A percentile compares a stretch with the other conserved stretches of the same genome.
phyloP scores from a whole-genome alignment of 2,113 vertebrate species.

The Columbina picui region DNA sequence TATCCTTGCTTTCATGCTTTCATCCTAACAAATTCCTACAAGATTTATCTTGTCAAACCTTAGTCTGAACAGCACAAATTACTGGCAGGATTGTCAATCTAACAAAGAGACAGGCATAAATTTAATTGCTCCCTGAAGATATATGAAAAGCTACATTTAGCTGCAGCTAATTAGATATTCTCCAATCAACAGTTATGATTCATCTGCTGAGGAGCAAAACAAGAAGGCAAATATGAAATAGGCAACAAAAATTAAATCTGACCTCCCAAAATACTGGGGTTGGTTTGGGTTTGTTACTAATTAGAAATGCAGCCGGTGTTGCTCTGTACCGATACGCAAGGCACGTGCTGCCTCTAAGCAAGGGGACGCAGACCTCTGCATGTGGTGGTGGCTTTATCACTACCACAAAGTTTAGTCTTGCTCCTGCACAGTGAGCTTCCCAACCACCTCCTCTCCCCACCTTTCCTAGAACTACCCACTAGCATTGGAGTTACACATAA shows the following conservation, averaged over 20 bases:
- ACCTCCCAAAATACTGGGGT: background rate
- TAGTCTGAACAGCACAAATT: conserved; percentile 57
- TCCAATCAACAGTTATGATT: conserved; percentile 60
- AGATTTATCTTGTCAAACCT: conserved; percentile 65
- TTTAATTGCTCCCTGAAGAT: conserved; percentile 62
- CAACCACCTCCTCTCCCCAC: background rate
- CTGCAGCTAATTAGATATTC: conserved; percentile 57
- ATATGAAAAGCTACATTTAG: conserved; percentile 53
- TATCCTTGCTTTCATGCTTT: conserved; percentile 52
- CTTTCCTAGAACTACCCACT: background rate
- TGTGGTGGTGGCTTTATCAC: rapidly evolving
- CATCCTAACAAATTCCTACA: conserved; percentile 60
- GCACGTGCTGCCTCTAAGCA: background rate
- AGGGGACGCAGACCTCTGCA: background rate
- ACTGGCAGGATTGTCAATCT: conserved; percentile 59
- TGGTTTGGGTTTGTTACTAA: background rate
- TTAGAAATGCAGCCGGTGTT: background rate
- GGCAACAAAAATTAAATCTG: background rate
- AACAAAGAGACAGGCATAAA: conserved; percentile 53
- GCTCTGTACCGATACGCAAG: background rate
- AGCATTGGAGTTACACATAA: background rate
- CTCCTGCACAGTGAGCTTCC: background rate
- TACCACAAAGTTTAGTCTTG: background rate
- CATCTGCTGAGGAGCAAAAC: conserved; percentile 44
- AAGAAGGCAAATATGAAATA: conserved; percentile 17